Evolutionary conservation across 2,797 vertebrate genomes (phyloP), one percentile per base, ranked within the genome.

Genomic region (Ateles fusciceps): DNA sequence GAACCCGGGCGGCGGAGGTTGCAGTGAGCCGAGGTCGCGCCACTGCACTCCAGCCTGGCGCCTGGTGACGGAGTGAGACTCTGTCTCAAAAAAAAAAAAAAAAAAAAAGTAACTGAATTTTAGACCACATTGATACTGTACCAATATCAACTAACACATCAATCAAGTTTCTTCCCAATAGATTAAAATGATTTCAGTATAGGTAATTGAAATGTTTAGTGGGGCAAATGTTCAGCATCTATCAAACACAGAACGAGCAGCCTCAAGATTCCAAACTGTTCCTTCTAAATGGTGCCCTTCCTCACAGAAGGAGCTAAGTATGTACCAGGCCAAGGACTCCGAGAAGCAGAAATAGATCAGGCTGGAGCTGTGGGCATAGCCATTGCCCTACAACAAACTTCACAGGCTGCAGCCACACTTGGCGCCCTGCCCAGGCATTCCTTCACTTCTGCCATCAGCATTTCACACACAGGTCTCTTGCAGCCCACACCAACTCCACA

Each of bases 21-120:
- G n/a, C n/a, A n/a, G n/a, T n/a, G n/a, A n/a, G n/a, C n/a, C n/a
- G n/a, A n/a, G n/a, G n/a, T n/a, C n/a, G n/a, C n/a, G n/a, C n/a
- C n/a, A n/a, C n/a, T n/a, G n/a, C n/a, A n/a, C n/a, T n/a, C n/a
- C n/a, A n/a, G n/a, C n/a, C n/a, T n/a, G n/a, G n/a, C n/a, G n/a
- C n/a, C n/a, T n/a, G n/a, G n/a, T n/a, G n/a, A n/a, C n/a, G n/a
- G n/a, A n/a, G n/a, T n/a, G n/a, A n/a, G n/a, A n/a, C n/a, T n/a
- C n/a, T n/a, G n/a, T n/a, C n/a, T n/a, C n/a, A n/a, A n/a, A n/a
- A n/a, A n/a, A n/a, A n/a, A n/a, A n/a, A n/a, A n/a, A n/a, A n/a
- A n/a, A n/a, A 74, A 92, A 93, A 91, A 75, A 44, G 71, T 57
- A 95, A 55, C 21, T 33, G 50, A 79, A 55, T 57, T 48, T 86